Evolutionary conservation across 2,888 invertebrate species (phyloP).

Genomic region (Latrodectus hesperus): DNA sequence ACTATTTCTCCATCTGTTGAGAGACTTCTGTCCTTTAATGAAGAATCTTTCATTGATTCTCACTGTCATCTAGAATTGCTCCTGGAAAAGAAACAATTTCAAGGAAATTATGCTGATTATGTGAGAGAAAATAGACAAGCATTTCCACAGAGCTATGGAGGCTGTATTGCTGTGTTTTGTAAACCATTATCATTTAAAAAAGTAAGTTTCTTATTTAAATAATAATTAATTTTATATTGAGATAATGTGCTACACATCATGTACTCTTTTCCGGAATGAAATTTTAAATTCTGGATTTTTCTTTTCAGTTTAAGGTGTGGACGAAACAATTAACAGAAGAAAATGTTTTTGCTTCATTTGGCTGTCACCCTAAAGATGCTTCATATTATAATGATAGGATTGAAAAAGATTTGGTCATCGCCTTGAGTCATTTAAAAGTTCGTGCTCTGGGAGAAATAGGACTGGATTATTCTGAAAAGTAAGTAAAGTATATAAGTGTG

Average conservation of each 20-base stretch:
- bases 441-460: conserved; percentile 77
- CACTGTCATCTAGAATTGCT: conserved; percentile 75
- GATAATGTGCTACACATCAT: too few relatives aligned
- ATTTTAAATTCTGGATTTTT: background rate
- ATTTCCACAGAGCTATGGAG: conserved; percentile 74
- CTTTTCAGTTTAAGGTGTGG: conserved; percentile 70
- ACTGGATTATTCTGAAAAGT: conserved; percentile 76
- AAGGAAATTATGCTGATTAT: conserved; percentile 72
- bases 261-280: too few relatives aligned
- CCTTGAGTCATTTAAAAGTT: conserved; percentile 72
- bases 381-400: conserved; percentile 68
- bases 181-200: conserved; percentile 72
- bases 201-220: conserved; percentile 14
- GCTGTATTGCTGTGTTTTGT: conserved; percentile 76
- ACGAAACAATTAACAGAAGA: conserved; percentile 62
- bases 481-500: conserved; percentile 63
- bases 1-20: background rate
- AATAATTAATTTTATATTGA: background rate
- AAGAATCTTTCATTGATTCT: conserved; percentile 72
- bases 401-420: conserved; percentile 59
- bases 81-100: conserved; percentile 64
- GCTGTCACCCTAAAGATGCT: conserved; percentile 73
- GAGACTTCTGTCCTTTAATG: background rate
- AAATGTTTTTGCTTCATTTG: conserved; percentile 73
- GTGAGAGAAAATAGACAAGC: conserved; percentile 71